phyloP scores from a whole-genome alignment of 2,797 vertebrate species.

The Enteromius thamalakanensis region DNA sequence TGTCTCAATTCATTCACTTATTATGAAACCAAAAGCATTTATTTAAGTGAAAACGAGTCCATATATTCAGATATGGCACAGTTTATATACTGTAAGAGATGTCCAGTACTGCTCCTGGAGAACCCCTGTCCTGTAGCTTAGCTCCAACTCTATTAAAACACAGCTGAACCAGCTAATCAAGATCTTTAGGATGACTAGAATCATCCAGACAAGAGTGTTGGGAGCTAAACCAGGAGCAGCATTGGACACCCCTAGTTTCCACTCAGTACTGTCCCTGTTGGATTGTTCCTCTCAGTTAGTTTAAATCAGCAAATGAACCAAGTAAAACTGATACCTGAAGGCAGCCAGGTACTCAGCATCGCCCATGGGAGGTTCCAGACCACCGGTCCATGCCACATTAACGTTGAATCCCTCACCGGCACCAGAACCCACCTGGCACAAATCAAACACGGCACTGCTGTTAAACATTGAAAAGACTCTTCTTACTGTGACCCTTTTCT shows the following conservation, averaged over 20 bases:
- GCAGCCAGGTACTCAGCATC: constrained; percentile 94
- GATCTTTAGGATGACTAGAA: background rate
- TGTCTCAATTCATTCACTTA: no score
- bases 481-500: background rate
- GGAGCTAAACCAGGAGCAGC: background rate
- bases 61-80: background rate
- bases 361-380: constrained; percentile 95
- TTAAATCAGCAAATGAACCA: background rate
- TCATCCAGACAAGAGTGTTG: background rate
- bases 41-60: background rate
- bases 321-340: constrained; percentile 82
- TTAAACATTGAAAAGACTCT: background rate
- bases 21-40: background rate
- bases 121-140: background rate
- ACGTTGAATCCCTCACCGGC: constrained; percentile 91
- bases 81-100: background rate
- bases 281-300: background rate
- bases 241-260: background rate
- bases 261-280: background rate
- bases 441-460: background rate
- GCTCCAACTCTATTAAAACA: background rate
- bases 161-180: background rate
- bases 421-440: constrained; percentile 86
- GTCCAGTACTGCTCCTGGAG: background rate
- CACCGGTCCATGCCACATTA: constrained; percentile 92